These are phyloP conservation scores for Liasis olivaceus DNA, from an alignment of 2,797 vertebrate species.

Conservation along the genomic window DNA sequence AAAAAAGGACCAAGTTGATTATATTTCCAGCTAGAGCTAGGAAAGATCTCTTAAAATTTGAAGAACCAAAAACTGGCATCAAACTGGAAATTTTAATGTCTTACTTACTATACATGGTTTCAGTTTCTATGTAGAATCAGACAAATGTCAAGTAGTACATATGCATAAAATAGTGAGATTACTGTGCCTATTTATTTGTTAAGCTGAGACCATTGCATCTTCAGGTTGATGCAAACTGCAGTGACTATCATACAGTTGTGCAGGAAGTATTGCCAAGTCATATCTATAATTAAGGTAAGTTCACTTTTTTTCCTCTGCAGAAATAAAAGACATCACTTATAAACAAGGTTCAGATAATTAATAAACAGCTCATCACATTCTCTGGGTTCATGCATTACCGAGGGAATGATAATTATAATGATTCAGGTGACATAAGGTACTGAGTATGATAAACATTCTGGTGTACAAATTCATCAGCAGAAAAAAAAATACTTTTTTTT, in stretches of 20 bases:
- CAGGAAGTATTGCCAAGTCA: background rate
- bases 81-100: background rate
- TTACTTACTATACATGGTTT: background rate
- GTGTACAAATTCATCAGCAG: slow-evolving; percentile 64
- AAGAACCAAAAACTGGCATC: background rate
- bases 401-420: slow-evolving; percentile 63
- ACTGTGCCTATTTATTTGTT: background rate
- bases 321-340: slow-evolving; percentile 58
- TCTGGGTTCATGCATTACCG: slow-evolving; percentile 58
- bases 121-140: background rate
- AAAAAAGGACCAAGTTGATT: background rate
- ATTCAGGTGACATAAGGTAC: slow-evolving; percentile 65
- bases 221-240: background rate
- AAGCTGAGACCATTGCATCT: background rate
- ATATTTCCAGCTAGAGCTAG: background rate
- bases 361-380: slow-evolving; percentile 55
- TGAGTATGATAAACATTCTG: slow-evolving; percentile 65
- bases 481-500: slow-evolving; percentile 51
- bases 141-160: background rate
- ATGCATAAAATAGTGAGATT: background rate
- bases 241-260: slow-evolving; percentile 8
- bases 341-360: slow-evolving; percentile 40
- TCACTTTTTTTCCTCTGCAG: slow-evolving; percentile 49
- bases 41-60: background rate
- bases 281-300: slow-evolving; percentile 47